Percentiles rank a stretch among this genome's conserved stretches.
Conservation (phyloP, 2,797 vertebrate species). For the Rhynchonycteris naso region DNA sequence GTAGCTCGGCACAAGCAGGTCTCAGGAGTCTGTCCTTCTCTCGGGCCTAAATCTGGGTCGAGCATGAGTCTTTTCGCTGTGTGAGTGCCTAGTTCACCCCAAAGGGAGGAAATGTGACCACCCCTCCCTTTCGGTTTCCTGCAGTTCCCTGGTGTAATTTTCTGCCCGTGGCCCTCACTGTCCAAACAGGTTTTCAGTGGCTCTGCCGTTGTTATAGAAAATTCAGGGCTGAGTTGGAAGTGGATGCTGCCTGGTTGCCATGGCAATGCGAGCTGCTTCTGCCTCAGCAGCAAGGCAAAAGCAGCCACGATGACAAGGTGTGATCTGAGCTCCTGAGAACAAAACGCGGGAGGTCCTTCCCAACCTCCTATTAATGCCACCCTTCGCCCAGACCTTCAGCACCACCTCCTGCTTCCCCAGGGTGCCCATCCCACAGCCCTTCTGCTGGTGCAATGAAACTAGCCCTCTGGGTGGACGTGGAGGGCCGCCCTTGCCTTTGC, state of each 20-base stretch:
- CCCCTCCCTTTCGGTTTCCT: background rate
- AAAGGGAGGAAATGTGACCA: background rate
- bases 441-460: background rate
- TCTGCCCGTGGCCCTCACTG: background rate
- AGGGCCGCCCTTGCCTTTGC: background rate
- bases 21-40: background rate
- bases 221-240: conserved; percentile 62
- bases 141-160: background rate
- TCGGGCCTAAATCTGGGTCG: background rate
- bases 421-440: background rate
- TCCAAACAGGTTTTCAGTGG: conserved; percentile 37
- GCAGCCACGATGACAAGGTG: background rate
- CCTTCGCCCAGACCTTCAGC: background rate
- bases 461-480: background rate
- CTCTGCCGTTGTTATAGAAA: conserved; percentile 38
- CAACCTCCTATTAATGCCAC: background rate
- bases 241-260: conserved; percentile 62
- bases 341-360: background rate
- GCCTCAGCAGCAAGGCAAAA: background rate
- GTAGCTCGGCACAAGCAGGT: background rate
- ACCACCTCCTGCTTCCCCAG: background rate
- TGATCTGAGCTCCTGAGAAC: background rate
- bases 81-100: background rate
- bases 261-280: conserved; percentile 67
- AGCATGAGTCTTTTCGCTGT: background rate